Conservation (phyloP, 2,797 vertebrate species). For the Rhabdomys pumilio region DNA sequence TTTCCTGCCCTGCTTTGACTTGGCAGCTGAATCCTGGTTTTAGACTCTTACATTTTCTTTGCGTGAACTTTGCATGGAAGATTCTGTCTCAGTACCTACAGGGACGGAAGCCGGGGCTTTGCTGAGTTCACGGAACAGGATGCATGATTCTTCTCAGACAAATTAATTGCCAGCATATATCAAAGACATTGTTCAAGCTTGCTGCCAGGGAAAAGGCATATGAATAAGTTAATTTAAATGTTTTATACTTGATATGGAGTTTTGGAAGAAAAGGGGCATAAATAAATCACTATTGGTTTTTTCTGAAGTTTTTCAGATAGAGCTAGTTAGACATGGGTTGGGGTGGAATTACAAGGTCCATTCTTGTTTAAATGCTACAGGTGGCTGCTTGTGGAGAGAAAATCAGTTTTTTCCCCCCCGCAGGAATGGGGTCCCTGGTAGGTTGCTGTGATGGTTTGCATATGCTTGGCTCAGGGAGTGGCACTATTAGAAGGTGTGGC, state of each 20-base stretch:
- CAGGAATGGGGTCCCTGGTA: not conserved
- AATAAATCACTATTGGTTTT: constrained; percentile 26
- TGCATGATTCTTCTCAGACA: constrained; percentile 18
- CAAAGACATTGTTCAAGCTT: constrained; percentile 68
- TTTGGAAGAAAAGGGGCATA: not conserved
- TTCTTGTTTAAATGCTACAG: not conserved
- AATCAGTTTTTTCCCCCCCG: no score
- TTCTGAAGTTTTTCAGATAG: not conserved
- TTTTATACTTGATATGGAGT: constrained; percentile 47
- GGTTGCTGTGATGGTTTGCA: not conserved
- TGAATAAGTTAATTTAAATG: constrained; percentile 15
- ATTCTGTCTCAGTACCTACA: not conserved
- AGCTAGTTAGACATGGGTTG: not conserved
- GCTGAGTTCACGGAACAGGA: not conserved
- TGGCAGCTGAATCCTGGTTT: not conserved
- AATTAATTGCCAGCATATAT: constrained; percentile 56
- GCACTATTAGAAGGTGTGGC: not conserved
- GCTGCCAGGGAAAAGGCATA: constrained; percentile 2
- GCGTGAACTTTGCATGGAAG: not conserved
- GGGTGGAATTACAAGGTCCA: not conserved
- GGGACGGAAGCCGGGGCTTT: not conserved
- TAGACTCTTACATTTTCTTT: constrained; percentile 4
- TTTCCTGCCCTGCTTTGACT: not conserved
- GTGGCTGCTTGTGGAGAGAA: not conserved
- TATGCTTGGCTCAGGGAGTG: not conserved